Evolutionary conservation across 2,113 vertebrate species (phyloP), one percentile per base, ranked within the genome.

Genomic region (Rhombomys opimus): DNA sequence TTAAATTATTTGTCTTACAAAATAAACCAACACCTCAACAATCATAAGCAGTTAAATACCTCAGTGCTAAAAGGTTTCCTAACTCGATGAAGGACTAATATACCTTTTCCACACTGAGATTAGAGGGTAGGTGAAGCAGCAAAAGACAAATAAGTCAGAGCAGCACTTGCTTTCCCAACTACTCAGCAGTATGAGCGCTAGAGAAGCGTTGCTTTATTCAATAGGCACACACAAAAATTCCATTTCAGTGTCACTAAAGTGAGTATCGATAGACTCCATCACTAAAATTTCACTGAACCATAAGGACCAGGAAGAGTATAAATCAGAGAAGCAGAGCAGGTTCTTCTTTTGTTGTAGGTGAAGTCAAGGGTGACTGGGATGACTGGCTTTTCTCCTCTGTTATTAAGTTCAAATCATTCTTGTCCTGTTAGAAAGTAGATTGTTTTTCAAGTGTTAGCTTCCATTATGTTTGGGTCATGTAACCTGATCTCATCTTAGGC

Each of bases 381-480:
- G 97, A 90, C 97, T 98, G 98, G 95, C 97, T 98, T 98, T 98
- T 97, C 75, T 96, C 94, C 93, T 97, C 96, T 98, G 95, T 98
- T 98, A 98, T 98, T 98, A 98, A 98, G 98, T 97, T 96, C 97
- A 98, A 98, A 98, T 98, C 98, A 98, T 98, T 98, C 97, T 97
- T 98, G 97, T 98, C 98, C 97, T 98, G 96, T 98, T 98, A 98
- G 97, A 98, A 98, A 98, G 95, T 97, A 98, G 96, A 97, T 91
- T 97, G 96, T 97, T 98, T 98, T 95, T 84, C 93, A 97, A 98
- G 96, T 97, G 96, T 98, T 98, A 98, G 90, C 97, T 97, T 97
- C 96, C 98, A 97, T 97, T 98, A 97, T 96, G 96, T 92, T 76
- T 97, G 96, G 96, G 93, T 98, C 97, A 96, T 90, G 91, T 97